Evolutionary conservation across 2,113 vertebrate genomes (phyloP).

Genomic region (Calidris pygmaea): DNA sequence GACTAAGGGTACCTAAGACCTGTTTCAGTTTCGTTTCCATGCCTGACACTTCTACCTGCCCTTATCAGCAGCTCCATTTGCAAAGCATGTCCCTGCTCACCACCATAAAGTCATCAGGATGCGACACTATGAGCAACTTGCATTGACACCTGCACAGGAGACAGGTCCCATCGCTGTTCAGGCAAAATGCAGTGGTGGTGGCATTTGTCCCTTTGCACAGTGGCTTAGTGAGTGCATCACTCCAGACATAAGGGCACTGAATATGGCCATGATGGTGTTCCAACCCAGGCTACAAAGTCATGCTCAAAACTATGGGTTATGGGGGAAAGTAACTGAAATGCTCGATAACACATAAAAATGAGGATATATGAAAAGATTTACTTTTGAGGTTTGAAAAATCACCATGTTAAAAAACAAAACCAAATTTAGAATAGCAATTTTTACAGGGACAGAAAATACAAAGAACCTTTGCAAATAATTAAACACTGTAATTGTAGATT

Average conservation of each 20-base stretch:
- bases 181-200: not conserved
- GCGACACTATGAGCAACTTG: rapidly evolving
- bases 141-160: rapidly evolving
- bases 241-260: not conserved
- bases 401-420: not conserved
- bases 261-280: not conserved
- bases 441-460: not conserved
- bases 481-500: not conserved
- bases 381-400: not conserved
- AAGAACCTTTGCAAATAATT: conserved; percentile 21
- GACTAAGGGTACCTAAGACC: not conserved
- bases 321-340: not conserved
- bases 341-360: not conserved
- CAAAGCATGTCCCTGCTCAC: not conserved
- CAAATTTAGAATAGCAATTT: not conserved
- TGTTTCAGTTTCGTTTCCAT: not conserved
- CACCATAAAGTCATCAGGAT: not conserved
- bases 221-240: not conserved
- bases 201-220: not conserved
- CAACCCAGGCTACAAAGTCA: not conserved
- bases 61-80: not conserved
- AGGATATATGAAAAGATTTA: not conserved
- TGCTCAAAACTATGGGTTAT: not conserved
- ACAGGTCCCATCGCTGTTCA: not conserved
- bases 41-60: not conserved